Conservation (phyloP, 2,888 invertebrate species). For the Fragum fragum region DNA sequence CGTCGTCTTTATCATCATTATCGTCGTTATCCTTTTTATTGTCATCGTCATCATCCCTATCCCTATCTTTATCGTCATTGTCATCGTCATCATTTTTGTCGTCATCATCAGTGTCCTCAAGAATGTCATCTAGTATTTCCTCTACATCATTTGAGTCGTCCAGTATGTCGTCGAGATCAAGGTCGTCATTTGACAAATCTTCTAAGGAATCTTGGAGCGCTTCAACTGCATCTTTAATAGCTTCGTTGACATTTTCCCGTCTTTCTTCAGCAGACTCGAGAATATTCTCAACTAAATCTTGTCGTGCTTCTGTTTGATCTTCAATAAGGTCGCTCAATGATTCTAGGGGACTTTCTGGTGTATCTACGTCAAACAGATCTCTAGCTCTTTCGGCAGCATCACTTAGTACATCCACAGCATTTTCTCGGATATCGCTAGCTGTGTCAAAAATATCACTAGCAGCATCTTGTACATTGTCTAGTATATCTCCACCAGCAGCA, state of each 20-base stretch:
- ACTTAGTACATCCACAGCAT: conserved; percentile 20
- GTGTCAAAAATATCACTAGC: conserved; percentile 40
- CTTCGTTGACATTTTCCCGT: conserved; percentile 28
- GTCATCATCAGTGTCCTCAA: conserved; percentile 19
- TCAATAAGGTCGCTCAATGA: conserved; percentile 34
- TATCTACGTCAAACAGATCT: conserved; percentile 16
- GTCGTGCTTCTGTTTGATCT: conserved; percentile 24
- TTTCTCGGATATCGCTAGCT: conserved; percentile 35
- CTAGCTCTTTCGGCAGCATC: conserved; percentile 25
- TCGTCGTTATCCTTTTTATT: conserved; percentile 8
- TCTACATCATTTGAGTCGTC: conserved; percentile 17
- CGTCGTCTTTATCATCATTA: background rate
- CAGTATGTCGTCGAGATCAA: conserved; percentile 12
- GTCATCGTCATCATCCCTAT: conserved; percentile 11
- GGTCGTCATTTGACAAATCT: conserved; percentile 17
- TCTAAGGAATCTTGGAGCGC: conserved; percentile 24
- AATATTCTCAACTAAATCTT: conserved; percentile 30
- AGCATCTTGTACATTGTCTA: conserved; percentile 51
- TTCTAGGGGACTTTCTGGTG: conserved; percentile 15
- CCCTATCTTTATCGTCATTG: background rate
- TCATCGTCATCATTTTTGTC: conserved; percentile 9
- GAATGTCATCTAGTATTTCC: conserved; percentile 18
- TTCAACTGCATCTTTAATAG: conserved; percentile 21
- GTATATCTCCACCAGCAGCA: conserved; percentile 41
- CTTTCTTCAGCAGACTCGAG: conserved; percentile 14